Evolutionary conservation across 2,113 vertebrate species (phyloP).

Genomic region (Cettia cetti): DNA sequence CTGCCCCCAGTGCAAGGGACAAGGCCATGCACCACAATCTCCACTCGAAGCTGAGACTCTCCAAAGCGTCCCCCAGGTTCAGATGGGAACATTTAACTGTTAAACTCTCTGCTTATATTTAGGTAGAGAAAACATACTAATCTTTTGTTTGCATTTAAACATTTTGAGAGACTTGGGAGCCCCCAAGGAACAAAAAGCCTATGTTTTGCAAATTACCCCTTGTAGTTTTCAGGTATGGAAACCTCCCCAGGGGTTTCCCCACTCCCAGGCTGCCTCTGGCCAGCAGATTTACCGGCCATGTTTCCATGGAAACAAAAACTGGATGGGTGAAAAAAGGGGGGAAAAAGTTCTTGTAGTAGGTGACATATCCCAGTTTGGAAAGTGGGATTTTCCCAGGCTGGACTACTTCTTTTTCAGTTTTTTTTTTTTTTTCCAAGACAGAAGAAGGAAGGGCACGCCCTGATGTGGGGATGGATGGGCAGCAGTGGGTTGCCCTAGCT

Average conservation of each 20-base stretch:
- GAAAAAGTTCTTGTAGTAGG: background rate
- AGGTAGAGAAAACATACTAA: background rate
- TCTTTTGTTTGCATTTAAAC: background rate
- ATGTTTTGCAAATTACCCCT: slow-evolving; percentile 36
- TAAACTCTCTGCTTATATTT: background rate
- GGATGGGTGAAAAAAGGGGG: background rate
- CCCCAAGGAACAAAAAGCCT: background rate
- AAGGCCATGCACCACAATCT: background rate
- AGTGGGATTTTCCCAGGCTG: background rate
- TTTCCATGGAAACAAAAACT: slow-evolving; percentile 43
- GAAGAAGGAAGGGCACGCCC: no score
- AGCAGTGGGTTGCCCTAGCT: background rate
- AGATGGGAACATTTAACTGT: background rate
- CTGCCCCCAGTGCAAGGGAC: background rate
- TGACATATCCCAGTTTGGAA: background rate
- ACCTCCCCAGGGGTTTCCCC: background rate
- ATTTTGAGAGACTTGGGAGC: background rate
- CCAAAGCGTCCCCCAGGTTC: background rate
- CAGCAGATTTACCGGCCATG: background rate
- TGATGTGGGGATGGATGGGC: background rate
- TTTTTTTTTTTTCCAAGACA: background rate
- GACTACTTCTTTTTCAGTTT: background rate
- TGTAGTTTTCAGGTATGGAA: slow-evolving; percentile 36
- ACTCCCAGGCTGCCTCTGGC: background rate
- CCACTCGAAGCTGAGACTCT: background rate